phyloP scores from a whole-genome alignment of 2,113 vertebrate species.

The Phrynocephalus versicolor region DNA sequence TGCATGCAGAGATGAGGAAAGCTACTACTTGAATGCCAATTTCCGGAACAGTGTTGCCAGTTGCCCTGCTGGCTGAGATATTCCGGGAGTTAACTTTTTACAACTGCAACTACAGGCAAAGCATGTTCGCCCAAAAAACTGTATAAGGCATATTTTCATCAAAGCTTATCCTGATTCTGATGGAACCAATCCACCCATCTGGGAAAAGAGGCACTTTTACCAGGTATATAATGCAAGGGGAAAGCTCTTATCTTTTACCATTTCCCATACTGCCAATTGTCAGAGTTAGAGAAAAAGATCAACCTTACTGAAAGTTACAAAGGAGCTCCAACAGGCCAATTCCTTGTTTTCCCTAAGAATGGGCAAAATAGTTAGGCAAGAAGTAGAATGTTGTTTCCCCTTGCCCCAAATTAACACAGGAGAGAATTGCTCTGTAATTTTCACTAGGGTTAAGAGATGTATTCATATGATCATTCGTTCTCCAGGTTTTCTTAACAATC shows the following conservation, averaged over 20 bases:
- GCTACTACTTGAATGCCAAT: too few species aligned
- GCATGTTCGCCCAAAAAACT: neutral
- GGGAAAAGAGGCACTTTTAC: neutral
- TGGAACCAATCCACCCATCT: neutral
- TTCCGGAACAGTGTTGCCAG: too few species aligned
- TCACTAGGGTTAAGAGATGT: neutral
- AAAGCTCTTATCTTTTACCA: neutral
- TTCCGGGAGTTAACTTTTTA: too few species aligned
- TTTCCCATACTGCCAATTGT: neutral
- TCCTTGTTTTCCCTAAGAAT: neutral
- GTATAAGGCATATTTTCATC: neutral
- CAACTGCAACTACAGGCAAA: neutral
- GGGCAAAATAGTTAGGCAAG: neutral
- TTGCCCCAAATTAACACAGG: neutral
- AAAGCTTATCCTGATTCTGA: neutral
- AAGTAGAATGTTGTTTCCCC: neutral
- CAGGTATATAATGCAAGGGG: neutral
- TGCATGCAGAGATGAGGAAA: neutral
- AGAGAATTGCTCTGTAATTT: too few species aligned
- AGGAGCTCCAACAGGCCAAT: neutral
- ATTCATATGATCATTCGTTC: neutral
- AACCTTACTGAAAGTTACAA: neutral
- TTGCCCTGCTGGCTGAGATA: too few species aligned
- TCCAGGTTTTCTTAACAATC: neutral
- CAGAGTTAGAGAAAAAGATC: neutral